Base-by-base conservation (phyloP, 2,888 invertebrate genomes). In the Machimus atricapillus region DNA sequence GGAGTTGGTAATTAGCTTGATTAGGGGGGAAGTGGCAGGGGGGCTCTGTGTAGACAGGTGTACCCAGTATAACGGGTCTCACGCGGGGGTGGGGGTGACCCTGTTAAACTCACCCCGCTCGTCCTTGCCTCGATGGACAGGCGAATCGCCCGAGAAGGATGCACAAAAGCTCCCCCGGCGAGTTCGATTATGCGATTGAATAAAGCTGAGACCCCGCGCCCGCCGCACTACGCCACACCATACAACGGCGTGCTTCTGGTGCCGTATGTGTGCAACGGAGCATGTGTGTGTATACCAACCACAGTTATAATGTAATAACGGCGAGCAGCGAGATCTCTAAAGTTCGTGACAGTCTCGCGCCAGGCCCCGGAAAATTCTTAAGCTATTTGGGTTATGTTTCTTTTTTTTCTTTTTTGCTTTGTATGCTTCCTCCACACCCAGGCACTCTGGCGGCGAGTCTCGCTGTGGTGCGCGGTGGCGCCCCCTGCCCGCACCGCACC, bases 371-470 rank as follows among this genome's bases (percentile, higher is more conserved):
- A 31, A 43, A 81, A 81, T 16, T 27, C 31, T 31, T 31, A 27
- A 27, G 52, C 52, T 81, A 81, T 81, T 81, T 81, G 56, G 81
- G 81, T 81, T 81, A 81, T 81, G 56, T 56, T 81, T 31, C 31
- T 81, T 81, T 81, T 31, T 5, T 81, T n/a, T 52, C n/a, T 77
- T 16, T 6, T 19, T 77, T 16, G 3, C n/a, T 8, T 19, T 56
- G 56, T 56, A 56, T 56, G 56, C 43, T 52, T 27, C 27, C 27
- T 23, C 66, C 66, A 66, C 66, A 66, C 66, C 66, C 66, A 27
- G 23, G 66, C 66, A 27, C 66, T 66, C 43, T 46, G 16, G 43
- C 43, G 66, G 66, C 23, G 58, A 58, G 66, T 66, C 14, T 66
- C 27, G 43, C 43, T 16, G n/a, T 52, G 1, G 23, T 23, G 66